Conservation (phyloP, 2,113 vertebrate genomes). For the Pollachius pollachius region DNA sequence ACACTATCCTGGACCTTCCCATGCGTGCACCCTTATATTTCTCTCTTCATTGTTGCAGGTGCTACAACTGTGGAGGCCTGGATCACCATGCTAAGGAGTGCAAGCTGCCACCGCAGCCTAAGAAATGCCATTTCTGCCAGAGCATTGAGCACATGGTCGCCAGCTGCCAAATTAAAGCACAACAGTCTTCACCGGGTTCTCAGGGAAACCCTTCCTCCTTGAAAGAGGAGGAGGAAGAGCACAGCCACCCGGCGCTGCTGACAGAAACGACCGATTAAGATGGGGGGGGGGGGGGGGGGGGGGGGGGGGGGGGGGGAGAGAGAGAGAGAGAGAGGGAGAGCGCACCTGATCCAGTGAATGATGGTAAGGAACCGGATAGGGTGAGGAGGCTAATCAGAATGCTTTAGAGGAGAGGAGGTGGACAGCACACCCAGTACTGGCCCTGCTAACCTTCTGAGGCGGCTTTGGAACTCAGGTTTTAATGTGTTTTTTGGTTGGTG, state of each 20-base stretch:
- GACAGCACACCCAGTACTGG: constrained; percentile 9
- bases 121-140: constrained; percentile 97
- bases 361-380: too few species aligned
- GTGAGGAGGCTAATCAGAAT: constrained; percentile 64
- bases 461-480: constrained; percentile 76
- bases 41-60: constrained; percentile 67
- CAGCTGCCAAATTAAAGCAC: constrained; percentile 88
- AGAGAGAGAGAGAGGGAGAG: too few species aligned
- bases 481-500: constrained; percentile 45
- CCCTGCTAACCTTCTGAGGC: constrained; percentile 46
- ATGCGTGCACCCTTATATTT: not conserved
- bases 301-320: too few species aligned
- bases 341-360: too few species aligned
- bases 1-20: too few species aligned
- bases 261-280: constrained; percentile 79
- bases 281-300: constrained; percentile 28
- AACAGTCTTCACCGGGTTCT: constrained; percentile 82
- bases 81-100: constrained; percentile 99
- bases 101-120: constrained; percentile 95
- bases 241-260: constrained; percentile 65
- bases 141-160: constrained; percentile 95
- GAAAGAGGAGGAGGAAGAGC: constrained; percentile 80
- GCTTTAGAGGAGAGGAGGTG: constrained; percentile 54
- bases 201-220: constrained; percentile 84
- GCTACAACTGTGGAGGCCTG: constrained; percentile 96